These are phyloP conservation scores for Chesias legatella DNA, from an alignment of 2,888 invertebrate species.

Conservation along the genomic window DNA sequence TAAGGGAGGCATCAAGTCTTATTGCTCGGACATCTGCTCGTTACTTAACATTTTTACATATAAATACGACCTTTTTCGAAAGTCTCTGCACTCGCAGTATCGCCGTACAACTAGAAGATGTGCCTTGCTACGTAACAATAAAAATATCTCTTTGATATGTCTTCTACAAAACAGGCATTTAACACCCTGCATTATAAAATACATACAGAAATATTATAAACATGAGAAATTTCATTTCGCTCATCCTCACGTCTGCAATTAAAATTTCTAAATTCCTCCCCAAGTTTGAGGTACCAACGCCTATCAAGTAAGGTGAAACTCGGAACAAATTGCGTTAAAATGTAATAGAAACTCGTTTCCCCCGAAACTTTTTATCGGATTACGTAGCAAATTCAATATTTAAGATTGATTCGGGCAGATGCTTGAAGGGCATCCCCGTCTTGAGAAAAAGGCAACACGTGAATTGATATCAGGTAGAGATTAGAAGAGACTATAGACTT, in stretches of 20 bases:
- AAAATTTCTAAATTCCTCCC: slow-evolving; percentile 57
- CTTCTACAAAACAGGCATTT: slow-evolving; percentile 6
- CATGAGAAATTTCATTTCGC: slow-evolving; percentile 39
- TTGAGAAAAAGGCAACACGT: slow-evolving; percentile 46
- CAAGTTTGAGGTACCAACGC: slow-evolving; percentile 56
- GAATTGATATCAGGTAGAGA: slow-evolving; percentile 5
- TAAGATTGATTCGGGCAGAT: slow-evolving; percentile 79
- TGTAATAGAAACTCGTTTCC: slow-evolving; percentile 78
- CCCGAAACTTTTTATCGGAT: slow-evolving; percentile 75
- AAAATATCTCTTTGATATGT: too few relatives aligned
- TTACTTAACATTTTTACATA: too few relatives aligned
- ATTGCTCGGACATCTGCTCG: too few relatives aligned
- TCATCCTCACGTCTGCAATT: slow-evolving; percentile 56
- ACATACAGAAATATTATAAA: slow-evolving; percentile 26
- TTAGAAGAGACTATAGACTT: too few relatives aligned
- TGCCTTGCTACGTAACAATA: too few relatives aligned
- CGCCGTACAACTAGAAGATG: too few relatives aligned
- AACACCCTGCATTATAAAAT: slow-evolving; percentile 7
- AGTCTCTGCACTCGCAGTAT: too few relatives aligned
- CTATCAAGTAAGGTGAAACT: slow-evolving; percentile 63
- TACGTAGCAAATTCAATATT: slow-evolving; percentile 79
- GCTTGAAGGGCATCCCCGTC: slow-evolving; percentile 56
- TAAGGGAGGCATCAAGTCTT: too few relatives aligned
- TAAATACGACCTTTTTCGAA: too few relatives aligned
- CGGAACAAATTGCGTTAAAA: slow-evolving; percentile 77